These are phyloP conservation scores for Crotalus tigris DNA, from an alignment of 2,113 vertebrate species.

Conservation along the genomic window DNA sequence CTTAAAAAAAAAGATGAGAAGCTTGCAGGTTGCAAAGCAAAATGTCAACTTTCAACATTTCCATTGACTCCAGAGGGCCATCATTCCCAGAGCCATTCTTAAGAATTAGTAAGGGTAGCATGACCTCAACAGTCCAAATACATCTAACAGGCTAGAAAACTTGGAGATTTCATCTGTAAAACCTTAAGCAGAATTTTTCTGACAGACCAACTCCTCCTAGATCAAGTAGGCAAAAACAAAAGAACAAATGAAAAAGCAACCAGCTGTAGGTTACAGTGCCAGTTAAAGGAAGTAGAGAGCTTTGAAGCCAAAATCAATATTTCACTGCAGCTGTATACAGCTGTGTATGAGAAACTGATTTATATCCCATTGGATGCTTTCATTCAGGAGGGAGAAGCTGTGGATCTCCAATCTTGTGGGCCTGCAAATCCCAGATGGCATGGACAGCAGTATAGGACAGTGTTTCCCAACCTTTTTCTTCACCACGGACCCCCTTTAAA, in stretches of 20 bases:
- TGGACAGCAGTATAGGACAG: not conserved
- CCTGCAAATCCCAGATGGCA: not conserved
- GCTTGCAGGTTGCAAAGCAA: not conserved
- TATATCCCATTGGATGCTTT: not conserved
- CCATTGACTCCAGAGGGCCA: not conserved
- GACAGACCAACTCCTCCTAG: not conserved
- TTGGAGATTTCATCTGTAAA: not conserved
- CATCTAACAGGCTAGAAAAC: not conserved
- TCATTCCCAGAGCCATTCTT: not conserved
- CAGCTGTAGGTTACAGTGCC: not conserved
- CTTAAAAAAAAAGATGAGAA: not conserved
- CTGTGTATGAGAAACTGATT: not conserved
- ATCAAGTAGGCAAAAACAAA: not conserved
- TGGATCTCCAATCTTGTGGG: not conserved
- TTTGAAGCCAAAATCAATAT: not conserved
- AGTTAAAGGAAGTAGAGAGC: not conserved
- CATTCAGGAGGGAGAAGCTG: not conserved
- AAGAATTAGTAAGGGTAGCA: not conserved
- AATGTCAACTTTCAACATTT: not conserved
- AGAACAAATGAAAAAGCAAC: not conserved
- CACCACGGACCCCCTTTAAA: not conserved
- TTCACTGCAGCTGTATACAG: not conserved
- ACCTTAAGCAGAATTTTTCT: not conserved
- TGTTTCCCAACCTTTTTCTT: not conserved
- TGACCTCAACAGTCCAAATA: not conserved